These are phyloP conservation scores for Nymphicus hollandicus DNA, from an alignment of 2,113 vertebrate species.

Conservation along the genomic window DNA sequence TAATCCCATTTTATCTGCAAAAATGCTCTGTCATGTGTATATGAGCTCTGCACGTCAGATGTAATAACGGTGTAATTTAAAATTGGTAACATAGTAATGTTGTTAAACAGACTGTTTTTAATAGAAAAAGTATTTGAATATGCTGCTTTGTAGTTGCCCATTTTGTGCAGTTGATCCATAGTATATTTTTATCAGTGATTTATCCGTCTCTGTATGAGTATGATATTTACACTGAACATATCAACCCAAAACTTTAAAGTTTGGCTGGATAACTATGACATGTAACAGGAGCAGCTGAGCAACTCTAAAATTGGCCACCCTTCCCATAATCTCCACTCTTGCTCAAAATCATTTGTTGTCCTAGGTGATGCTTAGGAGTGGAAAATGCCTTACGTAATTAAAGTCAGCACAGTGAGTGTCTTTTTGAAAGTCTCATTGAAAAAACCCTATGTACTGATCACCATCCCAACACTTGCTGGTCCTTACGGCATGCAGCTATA, in stretches of 20 bases:
- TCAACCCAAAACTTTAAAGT: background rate
- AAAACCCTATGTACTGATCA: background rate
- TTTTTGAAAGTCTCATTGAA: background rate
- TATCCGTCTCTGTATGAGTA: background rate
- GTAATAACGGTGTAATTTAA: background rate
- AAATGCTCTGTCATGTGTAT: background rate
- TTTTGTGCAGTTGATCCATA: background rate
- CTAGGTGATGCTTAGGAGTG: background rate
- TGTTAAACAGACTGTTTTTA: background rate
- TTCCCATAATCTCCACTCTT: background rate
- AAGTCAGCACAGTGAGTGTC: background rate
- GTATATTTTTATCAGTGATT: background rate
- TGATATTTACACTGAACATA: background rate
- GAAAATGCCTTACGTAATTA: background rate
- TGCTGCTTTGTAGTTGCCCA: background rate
- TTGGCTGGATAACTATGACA: background rate
- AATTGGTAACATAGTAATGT: background rate
- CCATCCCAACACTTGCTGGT: background rate
- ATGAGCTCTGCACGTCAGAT: background rate
- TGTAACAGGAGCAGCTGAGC: fast-evolving
- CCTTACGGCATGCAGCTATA: fast-evolving
- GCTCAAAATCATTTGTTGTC: background rate
- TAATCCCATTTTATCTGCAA: background rate
- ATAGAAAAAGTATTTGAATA: background rate
- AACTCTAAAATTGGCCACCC: background rate